A percentile compares a stretch with the other conserved stretches of the same genome.
Evolutionary conservation across 2,888 invertebrate species (phyloP).

Genomic region (Mimachlamys varia): DNA sequence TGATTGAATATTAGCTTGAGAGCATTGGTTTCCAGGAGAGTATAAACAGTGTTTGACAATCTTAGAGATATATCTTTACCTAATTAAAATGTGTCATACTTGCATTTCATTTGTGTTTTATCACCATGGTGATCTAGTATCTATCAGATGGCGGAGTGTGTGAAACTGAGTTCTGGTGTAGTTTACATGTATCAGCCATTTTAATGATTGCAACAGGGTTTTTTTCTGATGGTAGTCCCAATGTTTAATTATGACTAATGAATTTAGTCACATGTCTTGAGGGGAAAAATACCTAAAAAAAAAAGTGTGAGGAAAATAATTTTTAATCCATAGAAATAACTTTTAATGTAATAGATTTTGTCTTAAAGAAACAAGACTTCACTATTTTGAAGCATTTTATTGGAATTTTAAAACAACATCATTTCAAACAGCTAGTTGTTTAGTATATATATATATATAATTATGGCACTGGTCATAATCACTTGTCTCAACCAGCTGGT

Average conservation of each 20-base stretch:
- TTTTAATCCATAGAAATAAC: background rate
- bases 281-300: background rate
- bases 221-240: background rate
- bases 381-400: background rate
- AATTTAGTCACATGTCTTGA: background rate
- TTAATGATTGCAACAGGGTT: background rate
- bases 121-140: background rate
- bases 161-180: background rate
- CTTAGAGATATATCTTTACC: background rate
- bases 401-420: background rate
- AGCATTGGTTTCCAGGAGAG: background rate
- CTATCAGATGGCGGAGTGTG: background rate
- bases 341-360: background rate
- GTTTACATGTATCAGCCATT: background rate
- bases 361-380: background rate
- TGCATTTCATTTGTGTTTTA: background rate
- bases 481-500: too few species aligned
- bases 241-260: background rate
- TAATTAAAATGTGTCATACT: constrained; percentile 18
- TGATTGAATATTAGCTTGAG: background rate
- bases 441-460: too few species aligned
- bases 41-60: background rate
- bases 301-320: background rate
- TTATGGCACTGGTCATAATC: too few species aligned
- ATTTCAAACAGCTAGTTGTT: background rate